Base-by-base conservation (phyloP, 2,888 invertebrate species). In the Pandemis heparana region DNA sequence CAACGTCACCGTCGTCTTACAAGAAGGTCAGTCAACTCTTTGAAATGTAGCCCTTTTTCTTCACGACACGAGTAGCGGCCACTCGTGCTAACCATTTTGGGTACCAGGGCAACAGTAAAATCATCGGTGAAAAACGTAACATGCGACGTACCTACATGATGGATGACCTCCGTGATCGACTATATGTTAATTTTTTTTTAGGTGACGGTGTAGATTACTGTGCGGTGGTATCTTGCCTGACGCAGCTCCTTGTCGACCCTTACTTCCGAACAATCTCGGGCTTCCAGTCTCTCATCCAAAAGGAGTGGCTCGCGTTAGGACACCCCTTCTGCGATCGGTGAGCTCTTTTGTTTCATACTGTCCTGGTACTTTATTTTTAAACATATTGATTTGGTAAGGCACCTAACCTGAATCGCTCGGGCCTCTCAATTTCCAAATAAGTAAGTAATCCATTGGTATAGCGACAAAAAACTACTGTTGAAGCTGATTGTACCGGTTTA, bases 301-400 rank as follows among this genome's bases (percentile, higher is more conserved):
- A 99, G 87, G 99, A 99, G 86, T 99, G 99, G 99, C 95, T 99
- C 5, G 97, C 97, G 0, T 94, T 98, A 77, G 99, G 99, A 39
- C 99, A 99, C 90, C 98, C 98, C 0, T 98, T 98, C 89, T 96
- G 96, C 84, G 96, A 96, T 83, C 89, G 95, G 95, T 94, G 60
- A 79, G 74, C 71, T 64, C 18, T 59, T 10, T 3, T 7, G 6
- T 16, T 16, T 39, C 48, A 48, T 64, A 46, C 23, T 43, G n/a
- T n/a, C 53, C 32, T 70, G 70, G 62, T 65, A 60, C 32, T 53
- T 70, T 59, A 7, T 53, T 16, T 53, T 6, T n/a, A 7, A 53
- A 5, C 16, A 6, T 51, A 2, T 14, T 16, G 1, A 9, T 16
- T 53, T 53, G 16, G 16, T 6, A 18, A 53, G 2, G 18, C n/a